A percentile compares a stretch with the other conserved stretches of the same genome.
These are phyloP conservation scores for Sprattus sprattus DNA, from an alignment of 2,113 vertebrate genomes.

Conservation along the genomic window DNA sequence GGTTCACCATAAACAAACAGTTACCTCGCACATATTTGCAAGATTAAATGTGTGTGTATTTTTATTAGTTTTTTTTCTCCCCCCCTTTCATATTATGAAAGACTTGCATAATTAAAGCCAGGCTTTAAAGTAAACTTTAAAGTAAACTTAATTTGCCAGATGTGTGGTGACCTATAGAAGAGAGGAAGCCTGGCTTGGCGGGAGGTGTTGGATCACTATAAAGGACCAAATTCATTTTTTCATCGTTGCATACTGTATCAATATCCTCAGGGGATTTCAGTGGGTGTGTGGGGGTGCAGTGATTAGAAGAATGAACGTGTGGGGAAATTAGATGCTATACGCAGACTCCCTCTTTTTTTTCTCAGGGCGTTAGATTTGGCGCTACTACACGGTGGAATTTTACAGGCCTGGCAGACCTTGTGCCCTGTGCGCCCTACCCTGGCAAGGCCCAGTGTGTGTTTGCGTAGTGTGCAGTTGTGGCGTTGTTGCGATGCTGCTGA, in stretches of 20 bases:
- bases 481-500: not conserved
- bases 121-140: conserved; percentile 67
- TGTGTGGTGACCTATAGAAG: conserved; percentile 65
- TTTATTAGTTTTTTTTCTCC: conserved; percentile 56
- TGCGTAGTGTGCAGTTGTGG: not conserved
- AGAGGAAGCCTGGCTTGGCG: conserved; percentile 57
- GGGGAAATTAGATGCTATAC: conserved; percentile 8
- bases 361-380: conserved; percentile 1
- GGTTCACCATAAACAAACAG: conserved; percentile 66
- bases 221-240: conserved; percentile 1
- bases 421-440: not conserved
- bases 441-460: not conserved
- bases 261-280: not conserved
- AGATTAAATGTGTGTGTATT: conserved; percentile 68
- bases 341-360: not conserved
- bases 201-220: conserved; percentile 44
- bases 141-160: conserved; percentile 63
- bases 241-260: conserved; percentile 7
- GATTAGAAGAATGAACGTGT: conserved; percentile 1
- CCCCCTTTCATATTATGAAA: conserved; percentile 65
- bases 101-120: conserved; percentile 68
- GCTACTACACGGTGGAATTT: not conserved
- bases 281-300: not conserved
- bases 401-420: not conserved
- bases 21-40: conserved; percentile 64